Evolutionary conservation across 1,140 invertebrate genomes (phyloP).

Genomic region (Drosophila kepulauana): DNA sequence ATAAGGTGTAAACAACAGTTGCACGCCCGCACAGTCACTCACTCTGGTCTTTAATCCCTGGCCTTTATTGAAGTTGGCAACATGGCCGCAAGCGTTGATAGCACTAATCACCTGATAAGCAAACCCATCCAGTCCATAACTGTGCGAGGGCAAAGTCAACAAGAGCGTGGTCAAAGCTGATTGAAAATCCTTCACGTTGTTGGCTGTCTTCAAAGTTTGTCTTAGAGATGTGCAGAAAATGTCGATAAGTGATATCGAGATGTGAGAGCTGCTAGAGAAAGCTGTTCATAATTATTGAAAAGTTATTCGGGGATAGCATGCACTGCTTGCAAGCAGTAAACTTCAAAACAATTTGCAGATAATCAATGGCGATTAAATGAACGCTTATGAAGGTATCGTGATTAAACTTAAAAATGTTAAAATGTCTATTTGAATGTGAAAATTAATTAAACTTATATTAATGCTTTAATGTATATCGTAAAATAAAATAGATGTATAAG

Average conservation of each 20-base stretch:
- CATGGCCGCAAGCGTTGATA: conserved; percentile 58
- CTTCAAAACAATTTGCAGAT: too few relatives aligned
- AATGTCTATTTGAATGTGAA: too few relatives aligned
- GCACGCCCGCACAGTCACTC: conserved; percentile 7
- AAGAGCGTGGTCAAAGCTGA: conserved; percentile 34
- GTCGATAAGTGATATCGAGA: not conserved
- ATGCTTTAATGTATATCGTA: too few relatives aligned
- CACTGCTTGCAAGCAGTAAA: too few relatives aligned
- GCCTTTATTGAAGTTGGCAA: conserved; percentile 32
- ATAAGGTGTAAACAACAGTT: conserved; percentile 40
- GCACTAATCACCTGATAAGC: conserved; percentile 65
- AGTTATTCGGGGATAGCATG: too few relatives aligned
- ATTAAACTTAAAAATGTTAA: too few relatives aligned
- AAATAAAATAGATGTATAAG: not conserved
- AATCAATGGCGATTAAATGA: too few relatives aligned
- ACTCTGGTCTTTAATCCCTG: conserved; percentile 17
- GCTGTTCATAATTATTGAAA: too few relatives aligned
- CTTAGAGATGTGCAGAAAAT: conserved; percentile 9
- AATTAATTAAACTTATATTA: too few relatives aligned
- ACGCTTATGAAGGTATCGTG: too few relatives aligned
- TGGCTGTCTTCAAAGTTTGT: not conserved
- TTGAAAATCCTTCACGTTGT: conserved; percentile 34
- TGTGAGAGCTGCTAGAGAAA: not conserved
- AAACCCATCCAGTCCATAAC: conserved; percentile 37
- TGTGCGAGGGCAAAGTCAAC: conserved; percentile 15